Conservation (phyloP, 1,140 invertebrate genomes). For the Ostrea denselamellosa region DNA sequence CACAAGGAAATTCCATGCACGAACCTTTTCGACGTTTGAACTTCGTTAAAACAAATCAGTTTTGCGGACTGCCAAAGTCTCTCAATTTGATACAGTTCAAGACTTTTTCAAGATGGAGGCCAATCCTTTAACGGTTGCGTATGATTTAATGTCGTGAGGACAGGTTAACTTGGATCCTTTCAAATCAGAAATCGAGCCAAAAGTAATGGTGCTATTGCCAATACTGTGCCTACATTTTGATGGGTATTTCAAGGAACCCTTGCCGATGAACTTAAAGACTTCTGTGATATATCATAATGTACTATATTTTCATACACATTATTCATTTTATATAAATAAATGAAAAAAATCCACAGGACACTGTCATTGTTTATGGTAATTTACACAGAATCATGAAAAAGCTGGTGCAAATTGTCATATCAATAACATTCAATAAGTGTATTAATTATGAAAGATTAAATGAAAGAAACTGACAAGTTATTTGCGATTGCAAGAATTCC, state of each 20-base stretch:
- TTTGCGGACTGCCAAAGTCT: slow-evolving; percentile 26
- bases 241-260: background rate
- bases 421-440: too few relatives aligned
- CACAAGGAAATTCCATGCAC: slow-evolving; percentile 25
- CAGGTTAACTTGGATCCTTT: background rate
- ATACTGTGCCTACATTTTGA: background rate
- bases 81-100: background rate
- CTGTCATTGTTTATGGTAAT: too few relatives aligned
- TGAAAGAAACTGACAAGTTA: too few relatives aligned
- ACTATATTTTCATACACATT: slow-evolving; percentile 29
- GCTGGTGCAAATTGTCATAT: too few relatives aligned
- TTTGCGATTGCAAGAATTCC: too few relatives aligned
- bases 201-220: slow-evolving; percentile 15
- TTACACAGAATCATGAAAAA: too few relatives aligned
- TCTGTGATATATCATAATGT: slow-evolving; percentile 21
- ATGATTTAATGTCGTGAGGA: background rate
- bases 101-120: background rate
- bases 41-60: background rate
- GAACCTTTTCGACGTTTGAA: slow-evolving; percentile 33
- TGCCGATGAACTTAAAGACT: background rate
- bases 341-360: background rate
- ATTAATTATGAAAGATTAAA: too few relatives aligned
- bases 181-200: slow-evolving; percentile 1
- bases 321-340: background rate
- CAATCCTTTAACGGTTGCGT: background rate